Base-by-base conservation (phyloP, 2,888 invertebrate genomes). In the Conus canariensis region DNA sequence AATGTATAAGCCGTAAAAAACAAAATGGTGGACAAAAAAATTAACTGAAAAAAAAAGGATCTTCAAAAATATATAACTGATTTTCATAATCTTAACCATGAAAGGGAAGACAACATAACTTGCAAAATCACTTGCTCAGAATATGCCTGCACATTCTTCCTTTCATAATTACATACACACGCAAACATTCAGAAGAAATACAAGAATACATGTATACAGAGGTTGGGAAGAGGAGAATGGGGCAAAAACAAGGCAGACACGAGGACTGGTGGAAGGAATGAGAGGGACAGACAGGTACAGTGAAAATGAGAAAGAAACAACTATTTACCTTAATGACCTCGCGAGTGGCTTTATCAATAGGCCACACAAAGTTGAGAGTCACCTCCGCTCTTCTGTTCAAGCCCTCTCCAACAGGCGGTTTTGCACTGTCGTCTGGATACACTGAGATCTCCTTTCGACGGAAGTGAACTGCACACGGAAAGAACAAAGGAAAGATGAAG, bases 331-430 rank as follows among this genome's bases (percentile, higher is more conserved):
- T 98, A 90, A 99, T 98, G 8, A 98, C 97, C 90, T 97, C 97
- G 90, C 98, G 97, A 89, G 97, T 97, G 0, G 98, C 97, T 96
- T 98, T 98, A 96, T 99, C 98, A 45, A 97, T 97, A 0, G 99
- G 99, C 98, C 99, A 99, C 2, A 99, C 98, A 93, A 98, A 97
- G 96, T 99, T 99, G 87, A 99, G 97, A 0, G 99, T 99, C 30
- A 97, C 96, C 95, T 99, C 98, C 2, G 99, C 99, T 70, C 95
- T 97, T 22, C 98, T 97, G 97, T 99, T 99, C 83, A 99, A 97
- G 0, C 98, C 99, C 91, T 97, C 97, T 0, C 99, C 99, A 10
- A 98, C 96, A 0, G 98, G 97, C 0, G 99, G 99, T 96, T 99
- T 99, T 90, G 97, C 97, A 92, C 98, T 98, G 94, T 99, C 98